Conservation (phyloP, 2,113 vertebrate genomes). For the Astur gentilis region DNA sequence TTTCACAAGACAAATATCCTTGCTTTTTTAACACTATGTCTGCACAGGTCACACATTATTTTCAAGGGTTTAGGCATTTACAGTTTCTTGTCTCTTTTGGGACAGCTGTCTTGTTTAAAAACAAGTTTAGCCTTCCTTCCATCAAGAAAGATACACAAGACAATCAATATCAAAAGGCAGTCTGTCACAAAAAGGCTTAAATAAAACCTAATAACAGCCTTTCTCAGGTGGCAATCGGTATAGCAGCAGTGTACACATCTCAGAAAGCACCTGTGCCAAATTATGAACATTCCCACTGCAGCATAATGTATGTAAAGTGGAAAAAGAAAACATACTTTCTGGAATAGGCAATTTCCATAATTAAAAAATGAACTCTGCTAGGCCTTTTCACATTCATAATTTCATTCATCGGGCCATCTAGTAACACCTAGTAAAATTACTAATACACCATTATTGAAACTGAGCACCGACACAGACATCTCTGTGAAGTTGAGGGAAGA, state of each 20-base stretch:
- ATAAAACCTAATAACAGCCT: not conserved
- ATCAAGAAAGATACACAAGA: not conserved
- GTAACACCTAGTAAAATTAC: conserved; percentile 2
- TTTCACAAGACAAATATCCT: conserved; percentile 33
- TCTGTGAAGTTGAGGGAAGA: not conserved
- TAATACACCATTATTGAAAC: conserved; percentile 29
- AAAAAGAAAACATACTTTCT: not conserved
- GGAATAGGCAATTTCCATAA: not conserved
- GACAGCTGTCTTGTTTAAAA: conserved; percentile 45
- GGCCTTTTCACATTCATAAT: not conserved
- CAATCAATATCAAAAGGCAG: conserved; percentile 4
- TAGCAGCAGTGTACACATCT: not conserved
- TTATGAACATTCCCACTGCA: not conserved
- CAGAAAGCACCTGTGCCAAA: not conserved
- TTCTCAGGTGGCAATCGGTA: not conserved
- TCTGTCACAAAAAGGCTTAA: not conserved
- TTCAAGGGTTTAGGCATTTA: conserved; percentile 41
- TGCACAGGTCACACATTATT: not conserved
- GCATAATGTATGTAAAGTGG: not conserved
- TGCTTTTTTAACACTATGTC: not conserved
- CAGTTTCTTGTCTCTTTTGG: conserved; percentile 29
- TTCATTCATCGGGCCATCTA: not conserved
- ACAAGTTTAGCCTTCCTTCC: conserved; percentile 7
- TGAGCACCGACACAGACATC: conserved; percentile 35
- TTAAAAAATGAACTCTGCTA: not conserved